These are phyloP conservation scores for Oophaga sylvatica DNA, from an alignment of 2,797 vertebrate species.

Conservation along the genomic window DNA sequence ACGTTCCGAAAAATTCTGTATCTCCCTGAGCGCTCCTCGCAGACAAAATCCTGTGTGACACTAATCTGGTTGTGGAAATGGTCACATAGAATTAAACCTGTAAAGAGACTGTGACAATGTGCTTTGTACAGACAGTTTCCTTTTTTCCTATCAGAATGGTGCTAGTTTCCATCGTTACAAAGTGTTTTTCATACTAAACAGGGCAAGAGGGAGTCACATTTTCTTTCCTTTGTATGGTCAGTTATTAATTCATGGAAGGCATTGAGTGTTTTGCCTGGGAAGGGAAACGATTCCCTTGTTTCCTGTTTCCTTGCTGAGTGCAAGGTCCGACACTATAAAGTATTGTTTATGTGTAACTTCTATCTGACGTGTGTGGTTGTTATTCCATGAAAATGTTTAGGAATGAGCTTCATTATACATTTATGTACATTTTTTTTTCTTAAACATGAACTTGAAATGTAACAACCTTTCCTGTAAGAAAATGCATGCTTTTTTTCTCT, in stretches of 20 bases:
- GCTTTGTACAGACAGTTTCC: slow-evolving; percentile 40
- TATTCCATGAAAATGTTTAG: background rate
- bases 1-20: background rate
- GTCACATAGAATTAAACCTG: background rate
- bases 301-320: slow-evolving; percentile 46
- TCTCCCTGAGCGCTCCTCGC: background rate
- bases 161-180: slow-evolving; percentile 31
- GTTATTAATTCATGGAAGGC: slow-evolving; percentile 48
- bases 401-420: background rate
- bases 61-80: slow-evolving; percentile 20
- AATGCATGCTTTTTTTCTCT: background rate
- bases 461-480: background rate
- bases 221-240: slow-evolving; percentile 41
- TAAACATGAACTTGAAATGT: background rate
- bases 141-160: background rate
- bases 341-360: slow-evolving; percentile 7
- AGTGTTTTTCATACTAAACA: slow-evolving; percentile 27
- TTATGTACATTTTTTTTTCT: background rate
- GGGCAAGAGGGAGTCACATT: slow-evolving; percentile 11
- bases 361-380: background rate
- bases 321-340: slow-evolving; percentile 13
- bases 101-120: slow-evolving; percentile 22
- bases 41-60: slow-evolving; percentile 10
- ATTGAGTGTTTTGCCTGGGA: slow-evolving; percentile 33
- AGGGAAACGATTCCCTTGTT: slow-evolving; percentile 51